Percentiles rank a stretch among this genome's conserved stretches.
Evolutionary conservation across 2,797 vertebrate species (phyloP).

Genomic region (Anguilla obscura): DNA sequence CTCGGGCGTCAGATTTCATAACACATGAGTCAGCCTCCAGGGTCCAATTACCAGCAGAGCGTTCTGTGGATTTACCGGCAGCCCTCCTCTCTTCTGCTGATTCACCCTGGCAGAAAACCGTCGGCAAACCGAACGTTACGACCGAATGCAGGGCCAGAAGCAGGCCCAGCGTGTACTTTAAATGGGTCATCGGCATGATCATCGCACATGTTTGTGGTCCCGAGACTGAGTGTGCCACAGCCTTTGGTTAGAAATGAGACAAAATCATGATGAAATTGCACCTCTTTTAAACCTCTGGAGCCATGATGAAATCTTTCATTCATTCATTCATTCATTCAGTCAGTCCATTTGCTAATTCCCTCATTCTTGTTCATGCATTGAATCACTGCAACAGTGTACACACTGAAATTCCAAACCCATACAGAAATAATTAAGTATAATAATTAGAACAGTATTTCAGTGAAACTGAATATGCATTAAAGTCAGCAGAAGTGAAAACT

Average conservation of each 20-base stretch:
- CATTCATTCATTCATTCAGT: too few species aligned
- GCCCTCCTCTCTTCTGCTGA: background rate
- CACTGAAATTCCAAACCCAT: background rate
- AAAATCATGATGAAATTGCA: background rate
- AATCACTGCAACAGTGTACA: background rate
- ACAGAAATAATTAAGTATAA: too few species aligned
- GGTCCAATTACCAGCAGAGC: background rate
- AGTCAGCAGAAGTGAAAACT: background rate
- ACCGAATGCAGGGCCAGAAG: background rate
- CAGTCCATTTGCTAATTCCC: background rate
- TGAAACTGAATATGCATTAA: background rate
- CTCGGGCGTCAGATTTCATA: constrained; percentile 8
- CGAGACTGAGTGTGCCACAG: background rate
- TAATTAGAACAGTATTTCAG: background rate
- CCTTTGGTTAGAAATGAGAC: background rate
- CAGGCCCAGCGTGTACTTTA: background rate
- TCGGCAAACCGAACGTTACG: background rate
- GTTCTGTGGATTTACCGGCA: background rate
- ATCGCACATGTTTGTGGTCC: background rate
- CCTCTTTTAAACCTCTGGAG: background rate
- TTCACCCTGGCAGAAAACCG: background rate
- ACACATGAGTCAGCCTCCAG: constrained; percentile 1
- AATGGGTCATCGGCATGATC: background rate
- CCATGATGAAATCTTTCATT: background rate
- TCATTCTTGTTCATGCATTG: background rate